phyloP scores from a whole-genome alignment of 2,888 invertebrate genomes.

The Nasonovia ribisnigri region DNA sequence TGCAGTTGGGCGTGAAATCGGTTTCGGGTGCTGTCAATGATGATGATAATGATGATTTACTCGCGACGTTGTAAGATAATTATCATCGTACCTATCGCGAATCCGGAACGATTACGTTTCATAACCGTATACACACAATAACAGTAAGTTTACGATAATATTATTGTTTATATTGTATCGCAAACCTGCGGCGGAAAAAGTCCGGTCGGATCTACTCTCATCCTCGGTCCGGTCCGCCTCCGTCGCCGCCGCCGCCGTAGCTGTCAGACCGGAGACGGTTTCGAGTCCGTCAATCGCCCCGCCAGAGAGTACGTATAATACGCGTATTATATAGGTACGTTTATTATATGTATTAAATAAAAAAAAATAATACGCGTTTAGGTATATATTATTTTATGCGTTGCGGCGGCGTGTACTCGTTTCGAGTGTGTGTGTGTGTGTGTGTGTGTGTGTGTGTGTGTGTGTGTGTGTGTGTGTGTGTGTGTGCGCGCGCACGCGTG shows the following conservation, averaged over 20 bases:
- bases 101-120: background rate
- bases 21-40: background rate
- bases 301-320: background rate
- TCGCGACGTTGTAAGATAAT: background rate
- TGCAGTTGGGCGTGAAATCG: background rate
- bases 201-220: background rate
- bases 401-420: slow-evolving; percentile 23
- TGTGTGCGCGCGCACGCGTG: background rate
- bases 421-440: background rate
- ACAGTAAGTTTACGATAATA: background rate
- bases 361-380: background rate
- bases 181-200: background rate
- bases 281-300: slow-evolving; percentile 54
- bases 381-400: slow-evolving; percentile 14
- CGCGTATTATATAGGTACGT: background rate
- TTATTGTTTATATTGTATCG: background rate
- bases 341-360: slow-evolving; percentile 1
- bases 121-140: background rate
- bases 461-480: background rate
- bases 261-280: slow-evolving; percentile 46
- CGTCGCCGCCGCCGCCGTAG: slow-evolving; percentile 15
- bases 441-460: background rate
- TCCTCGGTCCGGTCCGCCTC: background rate
- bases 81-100: background rate
- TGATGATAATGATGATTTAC: background rate